Evolutionary conservation across 2,888 invertebrate genomes (phyloP), one percentile per base, ranked within the genome.

Genomic region (Coecobrya sp.): DNA sequence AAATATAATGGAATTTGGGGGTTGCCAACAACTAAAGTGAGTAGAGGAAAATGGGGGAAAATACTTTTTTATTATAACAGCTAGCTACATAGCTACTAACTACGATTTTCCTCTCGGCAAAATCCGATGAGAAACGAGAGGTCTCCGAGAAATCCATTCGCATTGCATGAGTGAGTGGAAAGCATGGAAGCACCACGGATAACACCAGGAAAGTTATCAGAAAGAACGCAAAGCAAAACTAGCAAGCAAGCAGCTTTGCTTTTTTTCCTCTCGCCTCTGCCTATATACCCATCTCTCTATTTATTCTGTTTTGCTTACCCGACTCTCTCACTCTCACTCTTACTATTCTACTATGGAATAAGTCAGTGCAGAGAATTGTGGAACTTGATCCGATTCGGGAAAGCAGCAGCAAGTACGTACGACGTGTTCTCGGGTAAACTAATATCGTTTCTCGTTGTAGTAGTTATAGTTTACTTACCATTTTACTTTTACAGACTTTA

Each of bases 1-100:
- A 81, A 79, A 19, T 76, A 86, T 86, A 86, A 88, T 88, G 49
- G 81, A 68, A 52, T 88, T 86, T 88, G 81, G 88, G 87, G 88
- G 65, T 88, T 88, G 88, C 88, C 88, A 88, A 86, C 76, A 73
- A 49, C 81, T 76, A 55, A 79, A 88, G 59, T 42, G 70, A 73
- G 45, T 30, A 42, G 85, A 65, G 70, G 86, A 73, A 49, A 86
- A 73, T 30, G 84, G 45, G 68, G 62, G 22, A 62, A 22, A 84
- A 19, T 65, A 85, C n/a, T 49, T 79, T 49, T 55, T 59, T 81
- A 76, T 49, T 30, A 52, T 27, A 81, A 76, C 76, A 70, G 70
- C 36, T 30, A 70, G 86, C 86, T 84, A 25, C 84, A 84, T 84
- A 84, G 84, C 84, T 84, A 84, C 84, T 84, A 84, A 84, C 84